These are phyloP conservation scores for Lithophane socia DNA, from an alignment of 2,888 invertebrate species.

Conservation along the genomic window DNA sequence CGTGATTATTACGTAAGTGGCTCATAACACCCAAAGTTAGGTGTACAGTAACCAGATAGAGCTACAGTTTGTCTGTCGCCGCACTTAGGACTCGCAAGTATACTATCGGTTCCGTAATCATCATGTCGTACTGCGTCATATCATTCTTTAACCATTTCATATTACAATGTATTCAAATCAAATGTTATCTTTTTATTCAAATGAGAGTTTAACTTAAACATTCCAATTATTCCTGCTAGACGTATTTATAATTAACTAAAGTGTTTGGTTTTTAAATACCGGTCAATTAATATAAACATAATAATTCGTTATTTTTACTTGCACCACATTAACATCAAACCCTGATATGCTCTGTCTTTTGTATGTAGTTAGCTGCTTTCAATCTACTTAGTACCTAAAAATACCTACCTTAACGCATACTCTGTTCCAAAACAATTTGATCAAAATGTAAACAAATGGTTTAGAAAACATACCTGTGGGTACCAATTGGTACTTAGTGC, in stretches of 20 bases:
- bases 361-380: conserved; percentile 3
- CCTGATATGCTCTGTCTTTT: neutral
- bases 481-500: neutral
- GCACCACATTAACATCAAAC: neutral
- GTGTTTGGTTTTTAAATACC: conserved; percentile 21
- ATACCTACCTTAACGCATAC: neutral
- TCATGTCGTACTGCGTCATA: conserved; percentile 57
- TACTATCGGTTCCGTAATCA: conserved; percentile 24
- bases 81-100: conserved; percentile 28
- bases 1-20: conserved; percentile 69
- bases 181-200: conserved; percentile 13
- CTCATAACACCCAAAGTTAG: conserved; percentile 59
- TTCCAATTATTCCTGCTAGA: conserved; percentile 12
- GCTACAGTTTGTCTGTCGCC: conserved; percentile 56
- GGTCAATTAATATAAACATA: conserved; percentile 33
- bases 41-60: conserved; percentile 69
- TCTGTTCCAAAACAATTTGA: neutral
- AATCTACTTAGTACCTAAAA: neutral
- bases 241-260: conserved; percentile 27
- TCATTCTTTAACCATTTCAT: conserved; percentile 38
- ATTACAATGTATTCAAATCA: conserved; percentile 8
- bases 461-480: neutral
- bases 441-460: neutral
- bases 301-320: neutral
- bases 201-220: conserved; percentile 1